Evolutionary conservation across 92 coral and sea anemone species (phyloP).

Genomic region (Pocillopora meandrina): DNA sequence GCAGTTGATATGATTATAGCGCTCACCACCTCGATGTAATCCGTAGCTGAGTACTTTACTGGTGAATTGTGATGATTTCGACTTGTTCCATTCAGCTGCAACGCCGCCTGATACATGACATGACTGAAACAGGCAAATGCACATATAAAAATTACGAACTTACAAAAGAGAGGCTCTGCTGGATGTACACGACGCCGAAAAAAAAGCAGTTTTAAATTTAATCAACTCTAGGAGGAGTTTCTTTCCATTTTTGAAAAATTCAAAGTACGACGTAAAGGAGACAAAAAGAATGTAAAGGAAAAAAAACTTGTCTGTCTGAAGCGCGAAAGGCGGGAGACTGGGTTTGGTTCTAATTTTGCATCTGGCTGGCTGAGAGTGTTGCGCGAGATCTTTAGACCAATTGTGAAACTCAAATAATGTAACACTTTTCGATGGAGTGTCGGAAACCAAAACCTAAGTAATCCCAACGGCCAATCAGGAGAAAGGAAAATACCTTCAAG

Average conservation of each 20-base stretch:
- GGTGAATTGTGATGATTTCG: slow-evolving; percentile 22
- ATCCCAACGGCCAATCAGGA: no score
- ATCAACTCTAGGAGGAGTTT: no score
- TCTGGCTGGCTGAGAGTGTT: not conserved
- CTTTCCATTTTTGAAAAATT: no score
- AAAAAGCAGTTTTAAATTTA: not conserved
- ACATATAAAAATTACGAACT: not conserved
- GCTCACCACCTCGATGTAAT: slow-evolving; percentile 67
- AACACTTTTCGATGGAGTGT: no score
- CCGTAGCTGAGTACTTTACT: slow-evolving; percentile 30
- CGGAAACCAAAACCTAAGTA: no score
- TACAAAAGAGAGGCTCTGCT: not conserved
- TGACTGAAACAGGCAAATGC: slow-evolving; percentile 1
- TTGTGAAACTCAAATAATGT: not conserved
- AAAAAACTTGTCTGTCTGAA: not conserved
- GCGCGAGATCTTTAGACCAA: not conserved
- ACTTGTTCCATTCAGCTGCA: slow-evolving; percentile 37
- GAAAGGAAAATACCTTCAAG: no score
- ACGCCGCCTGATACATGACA: slow-evolving; percentile 50
- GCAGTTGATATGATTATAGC: not conserved
- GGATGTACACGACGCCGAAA: not conserved
- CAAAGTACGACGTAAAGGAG: not conserved
- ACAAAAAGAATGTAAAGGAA: not conserved
- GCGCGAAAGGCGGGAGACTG: not conserved
- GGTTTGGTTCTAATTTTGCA: no score